Conservation (phyloP, 2,888 invertebrate species). For the Melieria picta region DNA sequence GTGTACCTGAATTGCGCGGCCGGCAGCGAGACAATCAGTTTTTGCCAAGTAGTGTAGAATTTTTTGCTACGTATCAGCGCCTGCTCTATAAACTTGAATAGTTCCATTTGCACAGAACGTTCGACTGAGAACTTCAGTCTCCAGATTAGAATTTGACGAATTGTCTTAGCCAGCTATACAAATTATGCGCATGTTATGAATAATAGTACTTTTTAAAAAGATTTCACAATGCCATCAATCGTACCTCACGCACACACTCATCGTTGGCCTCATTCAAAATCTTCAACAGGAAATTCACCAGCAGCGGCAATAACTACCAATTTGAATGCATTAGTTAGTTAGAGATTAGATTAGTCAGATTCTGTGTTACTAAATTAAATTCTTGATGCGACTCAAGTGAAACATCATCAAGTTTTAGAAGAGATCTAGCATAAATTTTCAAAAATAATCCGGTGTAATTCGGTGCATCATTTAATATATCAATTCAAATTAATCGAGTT, state of each 20-base stretch:
- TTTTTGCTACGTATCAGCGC: constrained; percentile 60
- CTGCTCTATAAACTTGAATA: constrained; percentile 58
- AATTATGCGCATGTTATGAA: constrained; percentile 1
- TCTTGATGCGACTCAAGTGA: no score
- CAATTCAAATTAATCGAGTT: no score
- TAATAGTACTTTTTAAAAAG: not conserved
- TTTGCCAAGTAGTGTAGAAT: constrained; percentile 62
- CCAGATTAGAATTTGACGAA: constrained; percentile 56
- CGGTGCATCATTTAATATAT: no score
- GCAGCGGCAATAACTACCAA: constrained; percentile 48
- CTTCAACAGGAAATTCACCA: constrained; percentile 59
- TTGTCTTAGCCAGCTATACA: constrained; percentile 53
- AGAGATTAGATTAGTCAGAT: no score
- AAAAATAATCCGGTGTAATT: no score
- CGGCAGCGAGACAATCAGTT: constrained; percentile 38
- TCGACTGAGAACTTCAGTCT: constrained; percentile 39
- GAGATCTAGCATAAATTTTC: no score
- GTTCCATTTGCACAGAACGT: constrained; percentile 55
- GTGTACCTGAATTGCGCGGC: constrained; percentile 39
- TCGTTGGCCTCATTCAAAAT: constrained; percentile 57
- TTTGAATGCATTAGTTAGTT: not conserved
- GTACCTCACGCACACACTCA: constrained; percentile 55
- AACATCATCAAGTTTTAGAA: no score
- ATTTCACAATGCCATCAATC: not conserved
- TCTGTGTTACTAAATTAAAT: no score